Base-by-base conservation (phyloP, 1,140 invertebrate species). In the Gryllus bimaculatus region DNA sequence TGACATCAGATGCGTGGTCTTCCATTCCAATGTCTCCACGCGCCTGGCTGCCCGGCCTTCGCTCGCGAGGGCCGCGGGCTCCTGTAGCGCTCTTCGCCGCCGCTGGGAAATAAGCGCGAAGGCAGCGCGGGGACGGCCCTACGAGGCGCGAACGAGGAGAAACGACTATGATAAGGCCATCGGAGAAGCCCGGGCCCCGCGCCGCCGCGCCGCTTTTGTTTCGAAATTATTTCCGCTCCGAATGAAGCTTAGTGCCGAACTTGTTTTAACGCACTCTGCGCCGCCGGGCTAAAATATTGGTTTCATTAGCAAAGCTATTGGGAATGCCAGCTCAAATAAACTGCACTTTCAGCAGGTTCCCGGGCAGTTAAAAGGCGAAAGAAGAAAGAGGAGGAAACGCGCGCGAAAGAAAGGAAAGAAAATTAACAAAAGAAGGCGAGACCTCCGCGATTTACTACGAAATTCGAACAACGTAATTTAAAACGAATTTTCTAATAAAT, bases 221-320 rank as follows among this genome's bases (percentile, higher is more conserved):
- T 66, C 54, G 54, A 66, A 66, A 66, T 66, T 66, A 66, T 66
- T 66, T 66, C 54, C 54, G 54, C 18, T 10, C 18, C 10, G 54
- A 66, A 66, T 66, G 54, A 66, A 66, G 54, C 54, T 66, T 66
- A 66, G 54, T 66, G 54, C 54, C 54, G 18, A 66, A 66, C 54
- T 66, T 66, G 54, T 66, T 66, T 66, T 66, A 66, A 18, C 54
- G 18, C 54, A 7, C 54, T 13, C 54, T 66, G 54, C 54, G 10
- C 18, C 54, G 54, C 18, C 18, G 10, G 54, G 54, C 2, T 66
- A 66, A 66, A 66, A 66, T 66, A 66, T 66, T 66, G 54, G 54
- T 66, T 66, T 66, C 54, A 66, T 66, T 66, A 66, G 54, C 54
- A 66, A 66, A 66, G 54, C 54, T 66, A 66, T 66, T 66, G 54